Percentiles rank a stretch among this genome's conserved stretches.
Conservation (phyloP, 2,113 vertebrate genomes). For the Rynchops niger region DNA sequence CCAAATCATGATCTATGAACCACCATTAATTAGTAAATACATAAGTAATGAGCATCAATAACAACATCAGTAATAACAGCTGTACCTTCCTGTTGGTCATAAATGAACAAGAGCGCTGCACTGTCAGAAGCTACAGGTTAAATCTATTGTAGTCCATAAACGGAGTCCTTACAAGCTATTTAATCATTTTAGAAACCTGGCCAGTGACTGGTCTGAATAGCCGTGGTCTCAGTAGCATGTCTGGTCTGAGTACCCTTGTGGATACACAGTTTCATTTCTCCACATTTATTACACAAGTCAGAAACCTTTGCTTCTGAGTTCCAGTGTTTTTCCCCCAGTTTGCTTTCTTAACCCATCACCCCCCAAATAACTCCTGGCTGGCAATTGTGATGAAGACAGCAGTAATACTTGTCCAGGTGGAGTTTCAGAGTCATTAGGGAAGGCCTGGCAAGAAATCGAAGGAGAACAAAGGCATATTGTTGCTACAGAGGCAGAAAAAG, state of each 20-base stretch:
- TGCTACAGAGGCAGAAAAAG: neutral
- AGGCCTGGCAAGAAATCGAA: neutral
- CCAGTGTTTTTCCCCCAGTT: neutral
- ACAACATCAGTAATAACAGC: neutral
- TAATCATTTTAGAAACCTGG: neutral
- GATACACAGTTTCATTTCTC: neutral
- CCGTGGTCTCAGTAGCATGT: neutral
- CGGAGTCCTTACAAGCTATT: neutral
- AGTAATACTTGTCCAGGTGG: neutral
- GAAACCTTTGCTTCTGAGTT: neutral
- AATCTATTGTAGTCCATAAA: neutral
- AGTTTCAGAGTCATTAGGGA: neutral
- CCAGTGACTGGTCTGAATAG: neutral
- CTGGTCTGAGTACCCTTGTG: neutral
- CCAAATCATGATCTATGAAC: neutral
- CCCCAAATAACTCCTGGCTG: neutral
- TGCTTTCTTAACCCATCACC: neutral
- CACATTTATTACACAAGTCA: neutral
- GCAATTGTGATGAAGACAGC: neutral
- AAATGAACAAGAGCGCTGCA: neutral
- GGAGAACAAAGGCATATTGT: neutral
- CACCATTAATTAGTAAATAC: neutral
- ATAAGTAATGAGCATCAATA: neutral
- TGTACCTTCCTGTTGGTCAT: neutral
- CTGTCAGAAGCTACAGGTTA: neutral